phyloP scores from a whole-genome alignment of 2,888 invertebrate genomes.

The Ceraclea dissimilis region DNA sequence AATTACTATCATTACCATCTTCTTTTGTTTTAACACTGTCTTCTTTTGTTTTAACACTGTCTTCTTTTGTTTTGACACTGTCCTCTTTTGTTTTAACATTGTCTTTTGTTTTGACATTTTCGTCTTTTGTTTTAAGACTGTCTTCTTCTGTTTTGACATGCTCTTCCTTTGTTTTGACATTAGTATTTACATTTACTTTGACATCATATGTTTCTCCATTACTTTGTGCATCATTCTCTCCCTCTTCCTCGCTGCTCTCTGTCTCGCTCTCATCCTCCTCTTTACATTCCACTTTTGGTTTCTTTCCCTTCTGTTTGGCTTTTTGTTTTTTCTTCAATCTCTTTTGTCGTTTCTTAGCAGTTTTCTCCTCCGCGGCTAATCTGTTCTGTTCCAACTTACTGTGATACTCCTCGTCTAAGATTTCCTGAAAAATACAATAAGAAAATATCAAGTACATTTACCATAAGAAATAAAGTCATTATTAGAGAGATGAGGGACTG shows the following conservation, averaged over 20 bases:
- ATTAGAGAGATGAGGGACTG: no score
- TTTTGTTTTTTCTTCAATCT: constrained; percentile 69
- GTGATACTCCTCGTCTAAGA: constrained; percentile 75
- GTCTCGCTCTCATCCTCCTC: constrained; percentile 27
- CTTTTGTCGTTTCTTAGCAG: constrained; percentile 89
- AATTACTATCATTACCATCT: no score
- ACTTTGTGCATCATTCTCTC: constrained; percentile 5
- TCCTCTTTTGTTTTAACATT: constrained; percentile 12
- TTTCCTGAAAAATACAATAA: constrained; percentile 56
- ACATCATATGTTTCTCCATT: constrained; percentile 6
- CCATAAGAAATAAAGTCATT: neutral
- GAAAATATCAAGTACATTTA: neutral
- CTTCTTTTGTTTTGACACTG: no score
- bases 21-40: no score
- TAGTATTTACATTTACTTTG: constrained; percentile 24
- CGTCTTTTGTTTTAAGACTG: constrained; percentile 29
- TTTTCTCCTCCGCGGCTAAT: constrained; percentile 65
- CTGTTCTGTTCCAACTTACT: constrained; percentile 70
- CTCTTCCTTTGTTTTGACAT: constrained; percentile 26
- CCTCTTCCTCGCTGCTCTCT: constrained; percentile 28
- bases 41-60: constrained; percentile 14
- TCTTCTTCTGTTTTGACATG: constrained; percentile 30
- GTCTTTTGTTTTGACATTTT: constrained; percentile 21
- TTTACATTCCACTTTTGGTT: constrained; percentile 32
- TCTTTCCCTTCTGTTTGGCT: constrained; percentile 31